Base-by-base conservation (phyloP, 2,888 invertebrate genomes). In the Eristalis intricaria region DNA sequence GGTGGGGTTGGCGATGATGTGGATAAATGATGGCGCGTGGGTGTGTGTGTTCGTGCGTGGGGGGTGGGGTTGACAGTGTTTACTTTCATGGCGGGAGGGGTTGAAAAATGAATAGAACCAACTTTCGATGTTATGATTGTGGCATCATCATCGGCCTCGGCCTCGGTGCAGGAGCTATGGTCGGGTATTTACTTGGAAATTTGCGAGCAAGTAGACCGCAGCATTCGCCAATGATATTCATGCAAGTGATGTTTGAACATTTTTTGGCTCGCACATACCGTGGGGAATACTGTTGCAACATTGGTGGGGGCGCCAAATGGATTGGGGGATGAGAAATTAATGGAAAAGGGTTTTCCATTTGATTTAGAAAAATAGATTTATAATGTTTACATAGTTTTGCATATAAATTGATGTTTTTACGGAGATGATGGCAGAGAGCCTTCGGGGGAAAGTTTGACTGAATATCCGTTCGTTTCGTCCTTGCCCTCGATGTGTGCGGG, bases 1-100 rank as follows among this genome's bases (percentile, higher is more conserved):
- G 66, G 26, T 61, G 56, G 13, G 35, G 19, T n/a, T 65, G 29
- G 2, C 13, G 60, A 60, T 40, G 70, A 79, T 79, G 32, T 79
- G 65, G 29, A 71, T 79, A 71, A 78, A 78, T 50, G 63, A 71
- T 71, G 23, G 22, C 29, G 58, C 7, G 50, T 50, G 43, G 0
- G 32, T 32, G 32, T 32, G 32, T 10, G 32, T 32, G 32, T 3
- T 26, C 26, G 43, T 66, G 22, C 10, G 7, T 7, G 64, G 50
- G 63, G 35, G 56, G 19, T 35, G 22, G 50, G 22, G 56, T 8
- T 40, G 38, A 64, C 65, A 60, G 38, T 70, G 56, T 78, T 78
- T 26, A 64, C 64, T 64, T 63, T 29, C 63, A 19, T 8, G 50
- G 50, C 19, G n/a, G n/a, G n/a, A 19, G 10, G 50, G 50, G 19